Base-by-base conservation (phyloP, 1,140 invertebrate species). In the Hycleus cichorii region DNA sequence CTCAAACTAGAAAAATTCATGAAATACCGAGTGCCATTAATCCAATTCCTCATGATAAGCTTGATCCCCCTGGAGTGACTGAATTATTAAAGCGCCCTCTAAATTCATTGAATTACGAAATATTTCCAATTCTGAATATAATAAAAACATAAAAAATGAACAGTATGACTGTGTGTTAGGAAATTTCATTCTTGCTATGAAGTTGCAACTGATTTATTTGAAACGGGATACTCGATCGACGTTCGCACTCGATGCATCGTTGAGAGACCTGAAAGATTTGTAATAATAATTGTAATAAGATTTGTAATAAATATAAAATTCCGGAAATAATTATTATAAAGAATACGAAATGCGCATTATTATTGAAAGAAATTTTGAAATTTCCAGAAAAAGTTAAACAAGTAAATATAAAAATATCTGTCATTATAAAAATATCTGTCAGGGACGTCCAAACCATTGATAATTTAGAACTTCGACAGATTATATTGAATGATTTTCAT, bases 401-500 rank as follows among this genome's bases (percentile, higher is more conserved):
- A 7, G 1, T 39, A 39, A 39, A 39, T 39, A 39, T 39, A 7
- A 39, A 39, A 7, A 39, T 39, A 39, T 7, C 39, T 7, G 10
- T 39, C 10, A 10, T 39, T 7, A 39, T 39, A 7, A 39, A 39
- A 7, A 39, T 39, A 39, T 7, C 39, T 7, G 10, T 39, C 10
- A 39, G 10, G 10, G 10, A 39, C 39, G 39, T 39, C 39, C 10
- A 39, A 10, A 7, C 10, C 39, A 39, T 39, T 7, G 50, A 1
- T 18, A 18, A 55, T 62, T 27, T 27, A 44, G 53, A 59, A 48
- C 54, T 48, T 39, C 57, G 38, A 57, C 46, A 60, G 58, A 24
- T 65, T 5, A 67, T 65, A 24, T 43, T 67, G 49, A 67, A 64
- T 54, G 64, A 67, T 51, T 67, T 62, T 51, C 64, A 68, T 57